A percentile compares a stretch with the other conserved stretches of the same genome.
Evolutionary conservation across 2,888 invertebrate species (phyloP).

Genomic region (Hyposoter dolosus): DNA sequence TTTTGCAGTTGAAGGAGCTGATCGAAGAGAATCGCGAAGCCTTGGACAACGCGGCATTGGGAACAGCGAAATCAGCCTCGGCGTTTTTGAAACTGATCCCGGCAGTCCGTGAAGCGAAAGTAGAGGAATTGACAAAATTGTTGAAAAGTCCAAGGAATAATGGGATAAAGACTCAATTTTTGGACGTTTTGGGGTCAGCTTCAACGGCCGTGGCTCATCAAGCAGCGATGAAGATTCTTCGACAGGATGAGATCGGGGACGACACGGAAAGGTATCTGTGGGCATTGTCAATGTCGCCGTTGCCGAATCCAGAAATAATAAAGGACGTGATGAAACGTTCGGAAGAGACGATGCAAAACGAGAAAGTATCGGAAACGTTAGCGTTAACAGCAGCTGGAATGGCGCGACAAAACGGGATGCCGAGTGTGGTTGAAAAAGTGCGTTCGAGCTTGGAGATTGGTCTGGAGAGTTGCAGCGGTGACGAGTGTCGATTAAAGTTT

Average conservation of each 20-base stretch:
- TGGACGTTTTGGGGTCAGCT: conserved; percentile 90
- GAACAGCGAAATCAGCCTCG: conserved; percentile 88
- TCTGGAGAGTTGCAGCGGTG: conserved; percentile 86
- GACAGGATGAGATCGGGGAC: conserved; percentile 86
- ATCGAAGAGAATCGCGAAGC: conserved; percentile 86
- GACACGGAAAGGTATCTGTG: conserved; percentile 91
- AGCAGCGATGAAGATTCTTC: conserved; percentile 89
- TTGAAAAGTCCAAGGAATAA: conserved; percentile 87
- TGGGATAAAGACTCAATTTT: conserved; percentile 88
- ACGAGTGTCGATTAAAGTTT: conserved; percentile 87
- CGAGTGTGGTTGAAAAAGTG: conserved; percentile 76
- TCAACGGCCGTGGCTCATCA: conserved; percentile 89
- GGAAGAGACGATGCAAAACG: conserved; percentile 85
- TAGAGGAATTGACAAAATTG: conserved; percentile 87
- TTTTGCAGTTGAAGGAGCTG: conserved; percentile 86
- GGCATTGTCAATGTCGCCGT: conserved; percentile 89
- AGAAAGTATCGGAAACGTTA: conserved; percentile 89
- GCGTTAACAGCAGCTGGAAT: conserved; percentile 89
- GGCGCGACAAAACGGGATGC: conserved; percentile 82
- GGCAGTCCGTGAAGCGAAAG: conserved; percentile 87
- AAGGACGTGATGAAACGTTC: conserved; percentile 85
- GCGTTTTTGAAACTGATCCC: conserved; percentile 88
- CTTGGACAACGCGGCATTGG: conserved; percentile 87
- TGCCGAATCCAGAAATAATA: conserved; percentile 87
- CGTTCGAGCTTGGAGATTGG: conserved; percentile 82